Conservation (phyloP, 2,888 invertebrate species). For the Drosophila neotestacea region DNA sequence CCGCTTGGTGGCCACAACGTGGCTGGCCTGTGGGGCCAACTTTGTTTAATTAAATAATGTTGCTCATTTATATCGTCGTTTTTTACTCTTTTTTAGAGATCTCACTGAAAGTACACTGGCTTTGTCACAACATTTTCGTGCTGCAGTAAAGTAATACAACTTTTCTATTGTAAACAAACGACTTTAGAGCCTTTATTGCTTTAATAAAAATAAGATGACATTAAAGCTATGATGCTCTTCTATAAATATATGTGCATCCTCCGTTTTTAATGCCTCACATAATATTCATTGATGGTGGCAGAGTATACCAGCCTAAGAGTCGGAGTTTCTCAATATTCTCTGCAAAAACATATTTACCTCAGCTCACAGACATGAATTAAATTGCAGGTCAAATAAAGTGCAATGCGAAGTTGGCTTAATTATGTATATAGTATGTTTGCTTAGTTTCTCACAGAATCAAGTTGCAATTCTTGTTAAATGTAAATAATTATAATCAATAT, state of each 20-base stretch:
- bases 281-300: not conserved
- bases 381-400: constrained; percentile 11
- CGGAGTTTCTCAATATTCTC: not conserved
- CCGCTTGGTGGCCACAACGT: constrained; percentile 21
- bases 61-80: constrained; percentile 57
- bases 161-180: not conserved
- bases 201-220: no score
- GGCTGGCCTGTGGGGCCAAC: constrained; percentile 36
- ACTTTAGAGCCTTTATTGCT: not conserved
- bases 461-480: constrained; percentile 2
- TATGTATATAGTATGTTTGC: not conserved
- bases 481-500: constrained; percentile 3
- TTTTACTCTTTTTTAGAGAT: not conserved
- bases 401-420: not conserved
- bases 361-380: constrained; percentile 52
- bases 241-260: not conserved
- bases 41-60: constrained; percentile 65
- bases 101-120: not conserved
- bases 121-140: not conserved
- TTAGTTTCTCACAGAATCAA: constrained; percentile 33
- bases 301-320: not conserved
- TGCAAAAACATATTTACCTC: not conserved
- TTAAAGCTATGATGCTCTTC: not conserved
- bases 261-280: no score
- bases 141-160: not conserved